Evolutionary conservation across 2,113 vertebrate species (phyloP), one percentile per base, ranked within the genome.

Genomic region (Campylorhamphus procurvoides): DNA sequence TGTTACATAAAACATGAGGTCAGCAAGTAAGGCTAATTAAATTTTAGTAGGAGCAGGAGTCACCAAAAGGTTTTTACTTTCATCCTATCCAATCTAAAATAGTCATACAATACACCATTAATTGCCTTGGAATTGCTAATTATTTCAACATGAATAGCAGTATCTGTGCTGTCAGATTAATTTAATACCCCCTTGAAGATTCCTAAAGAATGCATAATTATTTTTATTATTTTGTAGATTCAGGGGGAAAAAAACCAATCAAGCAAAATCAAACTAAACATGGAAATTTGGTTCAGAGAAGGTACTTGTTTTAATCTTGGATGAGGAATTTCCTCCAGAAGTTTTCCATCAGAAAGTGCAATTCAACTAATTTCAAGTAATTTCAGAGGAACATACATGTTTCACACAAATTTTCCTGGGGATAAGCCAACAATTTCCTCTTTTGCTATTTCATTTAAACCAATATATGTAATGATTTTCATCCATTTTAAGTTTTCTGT

Each of bases 1-100:
- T 96, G 74, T 97, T 98, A 97, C 96, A 98, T 98, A 98, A 98
- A 98, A 98, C 95, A 98, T 96, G 96, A 98, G 97, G 97, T 98
- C 97, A 98, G 95, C 97, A 98, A 97, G 95, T 93, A 97, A 97
- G 96, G 93, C 96, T 98, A 98, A 98, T 98, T 98, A 98, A 98
- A 98, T 98, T 98, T 98, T 98, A 98, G 97, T 96, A 96, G 96
- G 97, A 98, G 97, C 97, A 98, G 97, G 97, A 98, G 98, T 98
- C 98, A 98, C 97, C 96, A 94, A 96, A 97, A 98, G 94, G 97
- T 96, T 98, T 97, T 97, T 97, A 88, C 97, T 98, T 98, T 98
- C 94, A 97, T 98, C 96, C 87, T 97, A 94, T n/a, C 50, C 79
- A 83, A 82, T 97, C 94, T 98, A 97, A 97, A 98, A 97, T 93